Base-by-base conservation (phyloP, 23 tunicate genomes). In the Aplidium turbinatum region DNA sequence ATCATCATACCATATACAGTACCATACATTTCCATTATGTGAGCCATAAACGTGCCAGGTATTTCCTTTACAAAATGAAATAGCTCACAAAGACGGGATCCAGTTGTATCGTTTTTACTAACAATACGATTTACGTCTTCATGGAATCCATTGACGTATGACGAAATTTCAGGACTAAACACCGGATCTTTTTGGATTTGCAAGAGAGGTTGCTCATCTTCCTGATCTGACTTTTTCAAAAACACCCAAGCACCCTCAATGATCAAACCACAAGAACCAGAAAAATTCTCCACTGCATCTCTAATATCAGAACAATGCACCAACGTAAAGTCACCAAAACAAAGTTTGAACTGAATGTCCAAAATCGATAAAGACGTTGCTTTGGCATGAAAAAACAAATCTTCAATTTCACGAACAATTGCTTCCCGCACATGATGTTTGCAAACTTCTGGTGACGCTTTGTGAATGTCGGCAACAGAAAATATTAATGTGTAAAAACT, bases 401-500 rank as follows among this genome's bases (percentile, higher is more conserved):
- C 6, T 6, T 30, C 38, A 28, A 47, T 70, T 70, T 26, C 58
- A 28, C 35, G 25, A 7, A 25, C n/a, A 47, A 70, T 47, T 22
- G 47, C 35, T 47, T 70, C 13, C 7, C 38, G 35, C 19, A 70
- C 25, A 24, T 18, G 38, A 32, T 62, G 9, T 5, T 11, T 7
- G 30, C 27, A 62, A 26, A 7, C 18, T 7, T 5, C 36, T n/a
- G 19, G 27, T 11, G 4, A n/a, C 36, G 9, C 24, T 6, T 7
- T 6, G 19, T 62, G 27, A n/a, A 38, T 29, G 62, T 22, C 13
- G 30, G 36, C 38, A 47, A 38, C 24, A 4, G 29, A 58, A 47
- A 70, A 36, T 19, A 70, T 3, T 3, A 66, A 6, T 4, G 58
- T 23, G 28, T 70, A 70, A 47, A 70, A 70, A 20, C 58, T 70